Evolutionary conservation across 2,888 invertebrate genomes (phyloP).

Genomic region (Hemicrepidius hirtus): DNA sequence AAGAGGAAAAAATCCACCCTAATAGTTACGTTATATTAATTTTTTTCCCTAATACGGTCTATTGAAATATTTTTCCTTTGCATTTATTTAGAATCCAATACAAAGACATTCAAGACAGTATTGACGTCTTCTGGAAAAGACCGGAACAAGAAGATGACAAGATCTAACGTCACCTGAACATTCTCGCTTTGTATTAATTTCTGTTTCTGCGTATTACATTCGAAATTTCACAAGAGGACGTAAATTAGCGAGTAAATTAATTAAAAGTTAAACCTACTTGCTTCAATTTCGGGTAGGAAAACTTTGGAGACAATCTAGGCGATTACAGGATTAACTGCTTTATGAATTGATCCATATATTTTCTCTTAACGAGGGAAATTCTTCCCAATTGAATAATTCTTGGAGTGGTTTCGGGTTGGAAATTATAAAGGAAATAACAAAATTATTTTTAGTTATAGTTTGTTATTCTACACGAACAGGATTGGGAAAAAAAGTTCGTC

Average conservation of each 20-base stretch:
- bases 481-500: too few species aligned
- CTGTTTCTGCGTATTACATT: conserved; percentile 32
- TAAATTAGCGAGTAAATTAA: conserved; percentile 43
- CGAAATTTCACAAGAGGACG: conserved; percentile 37
- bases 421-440: not conserved
- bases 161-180: conserved; percentile 39
- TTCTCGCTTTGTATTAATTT: conserved; percentile 34
- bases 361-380: not conserved
- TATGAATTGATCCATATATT: conserved; percentile 32
- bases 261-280: conserved; percentile 42
- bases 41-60: too few species aligned
- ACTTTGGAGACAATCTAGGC: conserved; percentile 36
- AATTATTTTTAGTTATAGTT: not conserved
- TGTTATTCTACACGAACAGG: too few species aligned
- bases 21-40: too few species aligned
- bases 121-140: conserved; percentile 3
- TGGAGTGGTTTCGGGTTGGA: not conserved
- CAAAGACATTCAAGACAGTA: too few species aligned
- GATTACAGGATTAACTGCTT: conserved; percentile 29
- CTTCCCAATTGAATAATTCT: conserved; percentile 3
- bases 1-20: too few species aligned
- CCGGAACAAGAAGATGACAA: conserved; percentile 32
- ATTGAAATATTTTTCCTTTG: too few species aligned
- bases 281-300: conserved; percentile 26
- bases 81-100: too few species aligned